Conservation (phyloP, 2,797 vertebrate species). For the Malurus splendens region DNA sequence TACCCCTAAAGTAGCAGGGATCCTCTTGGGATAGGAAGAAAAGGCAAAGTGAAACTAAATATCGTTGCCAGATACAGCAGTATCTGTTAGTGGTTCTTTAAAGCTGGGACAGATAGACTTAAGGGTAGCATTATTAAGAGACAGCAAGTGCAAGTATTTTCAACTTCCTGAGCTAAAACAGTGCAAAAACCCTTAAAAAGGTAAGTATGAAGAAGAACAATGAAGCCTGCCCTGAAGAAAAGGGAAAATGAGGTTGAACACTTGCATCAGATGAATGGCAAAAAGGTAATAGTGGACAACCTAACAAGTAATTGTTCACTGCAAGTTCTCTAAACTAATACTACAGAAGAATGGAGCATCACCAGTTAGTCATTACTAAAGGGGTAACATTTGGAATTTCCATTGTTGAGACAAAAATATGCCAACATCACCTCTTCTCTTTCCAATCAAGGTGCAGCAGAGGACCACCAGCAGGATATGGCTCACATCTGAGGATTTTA, state of each 20-base stretch:
- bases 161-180: not conserved
- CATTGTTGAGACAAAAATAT: not conserved
- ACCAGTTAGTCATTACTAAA: not conserved
- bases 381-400: not conserved
- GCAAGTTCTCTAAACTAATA: not conserved
- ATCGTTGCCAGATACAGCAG: not conserved
- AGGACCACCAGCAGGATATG: not conserved
- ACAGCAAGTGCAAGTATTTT: fast-evolving
- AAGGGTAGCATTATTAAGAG: not conserved
- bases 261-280: not conserved
- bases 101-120: not conserved
- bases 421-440: not conserved
- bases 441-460: not conserved
- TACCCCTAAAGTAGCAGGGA: not conserved
- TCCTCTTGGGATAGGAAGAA: not conserved
- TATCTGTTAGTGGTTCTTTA: not conserved
- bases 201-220: not conserved
- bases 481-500: not conserved
- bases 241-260: not conserved
- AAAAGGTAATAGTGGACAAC: not conserved
- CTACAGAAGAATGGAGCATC: not conserved
- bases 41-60: not conserved
- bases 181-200: not conserved
- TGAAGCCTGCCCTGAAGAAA: not conserved
- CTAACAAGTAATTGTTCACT: not conserved